Evolutionary conservation across 2,797 vertebrate genomes (phyloP).

Genomic region (Argentina silus): DNA sequence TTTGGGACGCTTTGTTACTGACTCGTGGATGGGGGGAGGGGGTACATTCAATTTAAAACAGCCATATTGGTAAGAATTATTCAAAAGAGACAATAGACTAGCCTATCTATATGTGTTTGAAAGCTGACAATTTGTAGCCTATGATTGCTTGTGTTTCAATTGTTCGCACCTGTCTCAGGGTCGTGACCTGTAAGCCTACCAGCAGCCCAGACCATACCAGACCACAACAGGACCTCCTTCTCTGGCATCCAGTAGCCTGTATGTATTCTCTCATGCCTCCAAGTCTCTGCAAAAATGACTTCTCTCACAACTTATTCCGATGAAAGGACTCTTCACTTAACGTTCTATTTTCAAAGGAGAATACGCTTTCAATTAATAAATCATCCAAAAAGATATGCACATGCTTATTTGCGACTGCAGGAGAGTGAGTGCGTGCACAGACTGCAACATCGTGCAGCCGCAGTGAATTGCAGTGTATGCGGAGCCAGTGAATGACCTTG

Average conservation of each 20-base stretch:
- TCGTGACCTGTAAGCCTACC: slow-evolving; percentile 68
- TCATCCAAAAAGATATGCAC: too few species aligned
- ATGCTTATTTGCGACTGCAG: background rate
- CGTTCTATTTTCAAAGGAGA: too few species aligned
- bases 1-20: too few species aligned
- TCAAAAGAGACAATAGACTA: background rate
- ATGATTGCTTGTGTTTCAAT: slow-evolving; percentile 55
- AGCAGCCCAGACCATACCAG: slow-evolving; percentile 48
- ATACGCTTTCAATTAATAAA: too few species aligned
- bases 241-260: slow-evolving; percentile 23
- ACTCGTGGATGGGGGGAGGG: background rate
- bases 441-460: slow-evolving; percentile 76
- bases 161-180: slow-evolving; percentile 76
- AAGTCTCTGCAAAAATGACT: background rate
- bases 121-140: background rate
- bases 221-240: background rate
- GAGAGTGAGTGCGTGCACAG: slow-evolving; percentile 45
- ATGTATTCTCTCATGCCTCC: background rate
- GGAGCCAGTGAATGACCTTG: slow-evolving; percentile 76
- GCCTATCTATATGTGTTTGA: slow-evolving; percentile 26
- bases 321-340: too few species aligned
- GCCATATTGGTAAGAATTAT: background rate
- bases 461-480: slow-evolving; percentile 79
- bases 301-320: too few species aligned
- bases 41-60: background rate